Evolutionary conservation across 2,888 invertebrate species (phyloP), one percentile per base, ranked within the genome.

Genomic region (Ommatoiulus sabulosus): DNA sequence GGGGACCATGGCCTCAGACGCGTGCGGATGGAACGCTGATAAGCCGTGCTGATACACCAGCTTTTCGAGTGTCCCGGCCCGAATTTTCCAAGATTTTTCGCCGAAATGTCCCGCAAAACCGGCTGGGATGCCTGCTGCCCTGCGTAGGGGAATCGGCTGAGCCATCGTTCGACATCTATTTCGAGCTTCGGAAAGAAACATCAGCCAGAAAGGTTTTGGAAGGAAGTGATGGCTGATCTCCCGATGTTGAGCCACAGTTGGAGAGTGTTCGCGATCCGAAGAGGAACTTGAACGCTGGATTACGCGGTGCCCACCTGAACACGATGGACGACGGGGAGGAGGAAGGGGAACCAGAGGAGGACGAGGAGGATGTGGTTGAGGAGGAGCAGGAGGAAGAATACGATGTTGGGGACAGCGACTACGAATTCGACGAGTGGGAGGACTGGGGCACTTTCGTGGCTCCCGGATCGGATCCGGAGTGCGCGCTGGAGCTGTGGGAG

Each of bases 401-500:
- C 6, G n/a, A n/a, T 5, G 63, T n/a, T 3, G 63, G 72, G 7
- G 85, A 85, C 85, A 85, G 85, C 44, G 85, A 85, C 46, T 85
- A 46, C 8, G 85, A 85, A 44, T 85, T 85, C 44, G 85, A 85
- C 15, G 80, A 87, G 35, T 57, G 52, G 84, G 46, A 35, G 44
- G 89, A 89, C 12, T 84, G 86, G 84, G 87, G 87, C 20, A 48
- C 43, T 24, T 52, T 52, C n/a, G 17, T 7, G 87, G 48, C 57
- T 8, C 48, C 52, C 6, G 43, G 43, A 24, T 86, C 48, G 35
- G 57, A 87, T 24, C 46, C 48, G 7, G 87, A 87, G 12, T 89
- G 89, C 24, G 89, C 86, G 15, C 72, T 89, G 52, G 89, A 89
- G 17, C 86, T 89, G 20, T 89, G 89, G 87, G 89, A 89, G 48